Percentiles rank a stretch among this genome's conserved stretches.
Conservation (phyloP, 2,797 vertebrate species). For the Phylloscopus collybita region DNA sequence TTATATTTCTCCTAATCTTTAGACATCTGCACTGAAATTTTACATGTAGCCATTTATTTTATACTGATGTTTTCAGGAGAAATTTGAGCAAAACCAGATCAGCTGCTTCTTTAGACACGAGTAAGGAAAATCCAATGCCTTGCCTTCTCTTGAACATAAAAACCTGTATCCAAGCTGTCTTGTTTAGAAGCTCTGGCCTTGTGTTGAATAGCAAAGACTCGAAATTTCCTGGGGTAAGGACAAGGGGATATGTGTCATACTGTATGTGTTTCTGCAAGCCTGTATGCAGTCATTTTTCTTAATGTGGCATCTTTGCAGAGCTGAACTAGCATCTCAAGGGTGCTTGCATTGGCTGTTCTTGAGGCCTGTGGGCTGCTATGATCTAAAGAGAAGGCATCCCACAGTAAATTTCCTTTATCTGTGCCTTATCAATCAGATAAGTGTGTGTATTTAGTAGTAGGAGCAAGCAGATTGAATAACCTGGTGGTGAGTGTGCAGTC, state of each 20-base stretch:
- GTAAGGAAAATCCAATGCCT: neutral
- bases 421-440: neutral
- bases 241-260: neutral
- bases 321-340: neutral
- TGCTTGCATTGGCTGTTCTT: neutral
- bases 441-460: neutral
- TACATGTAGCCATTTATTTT: neutral
- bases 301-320: neutral
- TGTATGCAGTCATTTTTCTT: neutral
- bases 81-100: neutral
- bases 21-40: neutral
- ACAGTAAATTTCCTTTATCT: neutral
- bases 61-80: neutral
- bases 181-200: neutral
- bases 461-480: neutral
- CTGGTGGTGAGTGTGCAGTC: neutral
- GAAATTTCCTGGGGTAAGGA: neutral
- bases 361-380: neutral
- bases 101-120: neutral
- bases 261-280: neutral
- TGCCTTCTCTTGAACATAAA: neutral
- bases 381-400: neutral
- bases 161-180: neutral
- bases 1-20: neutral
- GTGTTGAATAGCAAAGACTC: neutral